Conservation (phyloP, 2,797 vertebrate genomes). For the Lutjanus argentimaculatus region DNA sequence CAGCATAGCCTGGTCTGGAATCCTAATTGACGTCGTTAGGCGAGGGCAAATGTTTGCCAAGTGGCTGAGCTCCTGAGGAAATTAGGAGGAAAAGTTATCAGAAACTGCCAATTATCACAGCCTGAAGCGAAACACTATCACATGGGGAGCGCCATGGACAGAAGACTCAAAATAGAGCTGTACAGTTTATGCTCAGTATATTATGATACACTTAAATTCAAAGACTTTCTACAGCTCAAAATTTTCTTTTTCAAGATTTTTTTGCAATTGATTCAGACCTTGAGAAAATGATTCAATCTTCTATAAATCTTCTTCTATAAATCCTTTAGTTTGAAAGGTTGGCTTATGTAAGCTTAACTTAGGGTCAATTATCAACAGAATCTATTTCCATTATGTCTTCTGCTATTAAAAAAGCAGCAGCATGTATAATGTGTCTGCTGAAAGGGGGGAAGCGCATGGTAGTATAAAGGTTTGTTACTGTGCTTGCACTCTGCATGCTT, state of each 20-base stretch:
- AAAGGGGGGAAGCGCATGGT: neutral
- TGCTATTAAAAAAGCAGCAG: neutral
- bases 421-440: neutral
- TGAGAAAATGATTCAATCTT: neutral
- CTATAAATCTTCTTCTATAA: neutral
- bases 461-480: neutral
- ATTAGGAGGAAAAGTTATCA: slow-evolving; percentile 46
- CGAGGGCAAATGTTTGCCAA: slow-evolving; percentile 55
- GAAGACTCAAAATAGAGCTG: slow-evolving; percentile 14
- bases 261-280: neutral
- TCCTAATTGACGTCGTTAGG: slow-evolving; percentile 43
- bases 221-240: neutral
- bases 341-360: neutral
- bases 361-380: neutral
- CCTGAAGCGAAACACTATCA: slow-evolving; percentile 31
- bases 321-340: neutral
- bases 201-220: neutral
- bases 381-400: neutral
- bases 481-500: neutral
- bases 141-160: neutral
- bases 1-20: slow-evolving; percentile 35
- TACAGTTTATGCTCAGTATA: neutral
- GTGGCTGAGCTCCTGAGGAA: slow-evolving; percentile 44
- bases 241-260: neutral
- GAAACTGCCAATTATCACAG: slow-evolving; percentile 50